Base-by-base conservation (phyloP, 64 coral and sea anemone species). In the Dendronephthya gigantea region DNA sequence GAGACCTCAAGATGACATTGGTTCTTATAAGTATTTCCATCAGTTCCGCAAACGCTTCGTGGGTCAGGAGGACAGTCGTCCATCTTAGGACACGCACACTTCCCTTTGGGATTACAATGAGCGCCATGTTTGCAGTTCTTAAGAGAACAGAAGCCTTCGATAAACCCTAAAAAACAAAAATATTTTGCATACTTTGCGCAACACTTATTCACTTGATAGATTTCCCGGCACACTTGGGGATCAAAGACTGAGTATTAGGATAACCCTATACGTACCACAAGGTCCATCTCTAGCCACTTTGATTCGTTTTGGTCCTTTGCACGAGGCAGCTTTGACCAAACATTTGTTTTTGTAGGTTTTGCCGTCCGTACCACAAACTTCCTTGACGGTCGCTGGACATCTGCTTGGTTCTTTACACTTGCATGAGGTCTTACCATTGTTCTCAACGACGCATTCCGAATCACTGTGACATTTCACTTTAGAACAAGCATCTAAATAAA, bases 321-420 rank as follows among this genome's bases (percentile, higher is more conserved):
- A 90, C 28, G 89, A 68, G 23, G 84, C 89, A 10, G 89, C 89
- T 83, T 84, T 81, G 36, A 90, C 83, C 39, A 82, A 75, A 59
- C 89, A 90, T 74, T 83, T 56, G 48, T 25, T 90, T 33, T 86
- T 85, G 48, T 90, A 90, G 0, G 89, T 90, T 47, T 55, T 90
- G 22, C 89, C 89, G 68, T 90, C 85, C 1, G 89, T 81, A 36
- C 72, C 72, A 79, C 72, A 79, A 19, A 79, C 32, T 79, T 35
- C 32, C 37, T 35, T 36, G 37, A 35, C 28, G 1, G 72, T 36
- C 30, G 13, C 14, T n/a, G 55, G 55, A 79, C 72, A 79, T 79
- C 30, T 79, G 4, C 72, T 79, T 16, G 72, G 32, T 3, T 79
- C 37, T 79, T 79, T 29, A 79, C 72, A 79, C 1, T 36, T 39